Conservation (phyloP, 2,888 invertebrate genomes). For the Gibbula magus region DNA sequence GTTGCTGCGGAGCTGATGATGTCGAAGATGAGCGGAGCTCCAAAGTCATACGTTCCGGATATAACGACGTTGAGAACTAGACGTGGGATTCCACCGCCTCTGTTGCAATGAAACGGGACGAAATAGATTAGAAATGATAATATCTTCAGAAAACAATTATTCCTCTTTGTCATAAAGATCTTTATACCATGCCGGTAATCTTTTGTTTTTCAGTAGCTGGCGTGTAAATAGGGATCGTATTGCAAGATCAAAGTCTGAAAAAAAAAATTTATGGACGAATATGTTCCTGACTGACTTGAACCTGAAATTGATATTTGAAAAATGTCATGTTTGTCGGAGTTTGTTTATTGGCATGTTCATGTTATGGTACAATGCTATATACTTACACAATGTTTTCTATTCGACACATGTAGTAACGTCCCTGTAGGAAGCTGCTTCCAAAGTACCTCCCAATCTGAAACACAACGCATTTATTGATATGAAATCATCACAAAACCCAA, state of each 20-base stretch:
- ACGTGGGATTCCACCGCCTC: neutral
- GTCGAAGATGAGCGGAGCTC: slow-evolving; percentile 11
- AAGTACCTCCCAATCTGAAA: slow-evolving; percentile 18
- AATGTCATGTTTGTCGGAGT: too few species aligned
- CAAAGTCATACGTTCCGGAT: slow-evolving; percentile 19
- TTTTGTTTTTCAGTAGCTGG: too few species aligned
- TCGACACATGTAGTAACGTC: slow-evolving; percentile 20
- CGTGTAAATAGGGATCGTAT: too few species aligned
- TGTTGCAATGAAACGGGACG: neutral
- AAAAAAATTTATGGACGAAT: too few species aligned
- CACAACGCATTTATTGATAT: neutral
- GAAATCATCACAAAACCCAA: neutral
- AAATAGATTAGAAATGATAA: too few species aligned
- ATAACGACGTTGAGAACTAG: slow-evolving; percentile 17
- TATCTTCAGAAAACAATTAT: too few species aligned
- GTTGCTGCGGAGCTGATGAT: neutral
- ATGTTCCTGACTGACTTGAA: too few species aligned
- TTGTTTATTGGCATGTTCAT: too few species aligned
- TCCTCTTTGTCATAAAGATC: too few species aligned
- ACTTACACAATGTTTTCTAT: slow-evolving; percentile 21
- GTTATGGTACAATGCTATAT: neutral
- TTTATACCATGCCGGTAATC: too few species aligned
- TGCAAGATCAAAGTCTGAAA: too few species aligned
- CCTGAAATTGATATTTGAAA: too few species aligned
- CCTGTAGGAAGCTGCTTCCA: slow-evolving; percentile 8